phyloP scores from a whole-genome alignment of 2,888 invertebrate species.

The Globia sparganii region DNA sequence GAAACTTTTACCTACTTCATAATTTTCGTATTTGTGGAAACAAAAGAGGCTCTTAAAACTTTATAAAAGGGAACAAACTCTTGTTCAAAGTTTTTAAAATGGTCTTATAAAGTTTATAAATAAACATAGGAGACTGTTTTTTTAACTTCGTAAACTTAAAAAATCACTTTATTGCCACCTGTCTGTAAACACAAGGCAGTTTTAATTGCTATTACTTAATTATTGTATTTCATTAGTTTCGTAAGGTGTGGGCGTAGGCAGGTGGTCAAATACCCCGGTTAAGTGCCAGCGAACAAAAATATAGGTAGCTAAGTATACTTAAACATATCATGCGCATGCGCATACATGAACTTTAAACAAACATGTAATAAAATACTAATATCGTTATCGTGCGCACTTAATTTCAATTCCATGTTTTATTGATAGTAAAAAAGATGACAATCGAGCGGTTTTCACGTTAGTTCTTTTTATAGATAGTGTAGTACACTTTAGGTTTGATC shows the following conservation, averaged over 20 bases:
- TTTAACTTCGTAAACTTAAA: neutral
- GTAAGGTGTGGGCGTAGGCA: conserved; percentile 46
- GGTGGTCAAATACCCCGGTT: conserved; percentile 27
- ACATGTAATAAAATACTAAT: conserved; percentile 22
- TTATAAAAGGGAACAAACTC: neutral
- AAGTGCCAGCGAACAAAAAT: neutral
- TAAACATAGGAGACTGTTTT: neutral
- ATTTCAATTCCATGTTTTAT: conserved; percentile 33
- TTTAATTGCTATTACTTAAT: conserved; percentile 25
- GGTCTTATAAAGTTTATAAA: neutral
- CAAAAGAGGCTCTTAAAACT: neutral
- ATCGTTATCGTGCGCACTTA: conserved; percentile 26
- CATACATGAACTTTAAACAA: conserved; percentile 10
- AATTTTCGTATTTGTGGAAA: neutral
- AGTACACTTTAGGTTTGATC: no score
- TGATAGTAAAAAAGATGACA: conserved; percentile 18
- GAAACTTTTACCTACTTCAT: neutral
- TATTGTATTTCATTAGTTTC: conserved; percentile 28
- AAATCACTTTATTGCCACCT: conserved; percentile 40
- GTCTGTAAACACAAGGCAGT: conserved; percentile 11
- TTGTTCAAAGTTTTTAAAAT: neutral
- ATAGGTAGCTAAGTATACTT: neutral
- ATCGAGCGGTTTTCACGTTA: conserved; percentile 1
- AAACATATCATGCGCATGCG: neutral
- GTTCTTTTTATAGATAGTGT: conserved; percentile 15